A percentile compares a stretch with the other conserved stretches of the same genome.
These are phyloP conservation scores for Periophthalmus magnuspinnatus DNA, from an alignment of 2,797 vertebrate genomes.

Conservation along the genomic window DNA sequence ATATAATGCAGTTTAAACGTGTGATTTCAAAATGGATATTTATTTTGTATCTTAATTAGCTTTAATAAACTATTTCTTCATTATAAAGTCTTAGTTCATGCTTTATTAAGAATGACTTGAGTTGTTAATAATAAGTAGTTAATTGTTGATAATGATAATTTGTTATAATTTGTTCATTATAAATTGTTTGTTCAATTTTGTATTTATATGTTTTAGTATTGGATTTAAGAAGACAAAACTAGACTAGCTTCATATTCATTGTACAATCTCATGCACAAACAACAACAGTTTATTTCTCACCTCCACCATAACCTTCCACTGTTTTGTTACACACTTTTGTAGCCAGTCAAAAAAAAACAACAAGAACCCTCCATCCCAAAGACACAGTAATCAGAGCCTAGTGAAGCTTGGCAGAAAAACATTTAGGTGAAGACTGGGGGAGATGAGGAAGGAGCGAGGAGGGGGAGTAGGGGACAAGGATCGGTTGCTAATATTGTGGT, in stretches of 20 bases:
- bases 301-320: slow-evolving; percentile 14
- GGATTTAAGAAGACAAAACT: not conserved
- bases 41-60: too few species aligned
- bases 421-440: slow-evolving; percentile 69
- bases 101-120: too few species aligned
- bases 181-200: not conserved
- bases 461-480: slow-evolving; percentile 41
- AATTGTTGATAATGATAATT: too few species aligned
- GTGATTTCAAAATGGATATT: too few species aligned
- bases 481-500: slow-evolving; percentile 53
- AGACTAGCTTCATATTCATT: not conserved
- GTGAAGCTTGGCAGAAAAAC: slow-evolving; percentile 94
- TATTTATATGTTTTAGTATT: not conserved
- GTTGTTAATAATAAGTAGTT: too few species aligned
- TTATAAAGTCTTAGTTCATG: too few species aligned
- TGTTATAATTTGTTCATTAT: too few species aligned
- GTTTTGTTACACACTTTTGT: slow-evolving; percentile 30
- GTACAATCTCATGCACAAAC: slow-evolving; percentile 2
- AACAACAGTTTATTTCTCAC: slow-evolving; percentile 18
- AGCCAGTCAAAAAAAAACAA: slow-evolving; percentile 38
- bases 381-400: slow-evolving; percentile 93
- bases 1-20: too few species aligned
- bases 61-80: too few species aligned
- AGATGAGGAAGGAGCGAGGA: slow-evolving; percentile 76
- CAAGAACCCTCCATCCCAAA: slow-evolving; percentile 61